Conservation (phyloP, 2,888 invertebrate species). For the Odontothrips loti region DNA sequence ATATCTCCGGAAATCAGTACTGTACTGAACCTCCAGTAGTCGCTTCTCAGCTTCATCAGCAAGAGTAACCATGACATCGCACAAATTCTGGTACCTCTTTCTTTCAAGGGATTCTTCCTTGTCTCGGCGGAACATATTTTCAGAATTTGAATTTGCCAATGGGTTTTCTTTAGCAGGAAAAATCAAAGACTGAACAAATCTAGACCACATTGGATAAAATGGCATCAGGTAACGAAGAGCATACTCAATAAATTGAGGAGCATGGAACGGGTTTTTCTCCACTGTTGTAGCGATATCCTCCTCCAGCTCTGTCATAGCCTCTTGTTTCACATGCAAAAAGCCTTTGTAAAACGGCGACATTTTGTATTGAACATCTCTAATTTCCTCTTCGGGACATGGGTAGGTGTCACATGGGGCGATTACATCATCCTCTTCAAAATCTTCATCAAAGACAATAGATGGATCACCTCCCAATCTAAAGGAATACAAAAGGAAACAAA, state of each 20-base stretch:
- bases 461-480: not conserved
- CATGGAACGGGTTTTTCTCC: not conserved
- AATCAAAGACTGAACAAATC: not conserved
- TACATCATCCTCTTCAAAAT: not conserved
- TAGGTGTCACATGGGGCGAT: not conserved
- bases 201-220: not conserved
- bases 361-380: not conserved
- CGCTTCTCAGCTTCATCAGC: not conserved
- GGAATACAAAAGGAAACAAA: slow-evolving; percentile 1
- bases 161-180: not conserved
- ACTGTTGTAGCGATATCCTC: not conserved
- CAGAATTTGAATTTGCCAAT: not conserved
- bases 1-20: not conserved
- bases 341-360: not conserved
- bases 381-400: not conserved
- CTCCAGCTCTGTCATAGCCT: not conserved
- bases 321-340: not conserved
- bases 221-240: not conserved
- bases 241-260: not conserved
- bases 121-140: not conserved
- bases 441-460: not conserved
- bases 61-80: not conserved
- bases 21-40: not conserved
- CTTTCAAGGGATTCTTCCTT: not conserved
- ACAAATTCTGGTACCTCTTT: not conserved